Evolutionary conservation across 2,113 vertebrate species (phyloP).

Genomic region (Hemiscyllium ocellatum): DNA sequence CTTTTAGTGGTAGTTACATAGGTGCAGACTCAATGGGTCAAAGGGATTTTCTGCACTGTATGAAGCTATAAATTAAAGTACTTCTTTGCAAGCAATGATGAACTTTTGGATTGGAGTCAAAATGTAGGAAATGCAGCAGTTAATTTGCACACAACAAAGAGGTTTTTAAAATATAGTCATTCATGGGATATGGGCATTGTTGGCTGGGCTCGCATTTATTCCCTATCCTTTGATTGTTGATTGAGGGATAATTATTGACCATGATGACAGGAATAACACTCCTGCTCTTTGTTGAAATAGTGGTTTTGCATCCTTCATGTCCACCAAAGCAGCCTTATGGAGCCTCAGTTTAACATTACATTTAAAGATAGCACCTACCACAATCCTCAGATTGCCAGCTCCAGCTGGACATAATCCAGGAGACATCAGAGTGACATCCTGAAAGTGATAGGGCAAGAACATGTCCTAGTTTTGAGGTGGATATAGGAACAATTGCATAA

Average conservation of each 20-base stretch:
- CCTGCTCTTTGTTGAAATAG: background rate
- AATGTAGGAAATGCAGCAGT: background rate
- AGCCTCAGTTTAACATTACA: background rate
- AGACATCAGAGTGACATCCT: no score
- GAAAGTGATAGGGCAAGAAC: no score
- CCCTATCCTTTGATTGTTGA: background rate
- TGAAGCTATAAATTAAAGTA: no score
- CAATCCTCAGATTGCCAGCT: background rate
- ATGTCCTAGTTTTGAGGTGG: no score
- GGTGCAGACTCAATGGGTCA: no score
- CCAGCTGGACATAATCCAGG: no score
- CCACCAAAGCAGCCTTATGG: background rate
- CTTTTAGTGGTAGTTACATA: no score
- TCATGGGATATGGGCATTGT: no score
- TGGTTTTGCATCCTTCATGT: background rate
- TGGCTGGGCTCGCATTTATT: no score
- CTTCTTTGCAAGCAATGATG: background rate
- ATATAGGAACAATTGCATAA: no score
- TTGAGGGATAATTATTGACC: background rate
- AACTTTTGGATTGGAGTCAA: background rate
- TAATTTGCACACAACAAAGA: background rate
- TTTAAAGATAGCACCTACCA: background rate
- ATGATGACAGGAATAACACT: background rate
- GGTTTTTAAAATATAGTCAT: no score
- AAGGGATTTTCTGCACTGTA: no score